A percentile compares a stretch with the other conserved stretches of the same genome.
phyloP scores from a whole-genome alignment of 2,888 invertebrate species.

The Hyppa rectilinea region DNA sequence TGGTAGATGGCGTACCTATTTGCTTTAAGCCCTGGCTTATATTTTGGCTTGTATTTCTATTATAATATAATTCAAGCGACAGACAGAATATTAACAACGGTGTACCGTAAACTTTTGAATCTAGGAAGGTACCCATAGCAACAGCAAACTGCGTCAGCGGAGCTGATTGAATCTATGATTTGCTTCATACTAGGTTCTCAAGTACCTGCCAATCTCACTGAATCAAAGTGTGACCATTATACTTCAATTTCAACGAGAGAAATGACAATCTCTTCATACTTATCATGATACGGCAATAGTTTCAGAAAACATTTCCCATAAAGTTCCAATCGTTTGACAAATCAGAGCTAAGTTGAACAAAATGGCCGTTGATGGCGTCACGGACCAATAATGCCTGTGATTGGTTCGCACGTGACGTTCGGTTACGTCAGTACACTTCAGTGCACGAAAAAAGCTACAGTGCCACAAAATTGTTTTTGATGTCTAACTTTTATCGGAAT shows the following conservation, averaged over 20 bases:
- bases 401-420: slow-evolving; percentile 78
- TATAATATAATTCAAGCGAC: neutral
- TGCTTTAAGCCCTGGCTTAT: no score
- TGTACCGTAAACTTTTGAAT: slow-evolving; percentile 4
- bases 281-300: slow-evolving; percentile 39
- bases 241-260: slow-evolving; percentile 45
- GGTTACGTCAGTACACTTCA: slow-evolving; percentile 68
- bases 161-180: slow-evolving; percentile 26
- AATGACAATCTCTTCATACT: slow-evolving; percentile 55
- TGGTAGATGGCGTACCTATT: no score
- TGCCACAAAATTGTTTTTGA: neutral
- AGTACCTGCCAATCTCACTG: slow-evolving; percentile 21
- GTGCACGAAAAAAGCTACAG: slow-evolving; percentile 53
- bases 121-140: neutral
- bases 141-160: neutral
- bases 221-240: slow-evolving; percentile 52
- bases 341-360: slow-evolving; percentile 70
- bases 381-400: slow-evolving; percentile 78
- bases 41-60: neutral
- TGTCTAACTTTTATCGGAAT: no score
- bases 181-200: neutral
- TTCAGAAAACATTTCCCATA: slow-evolving; percentile 59
- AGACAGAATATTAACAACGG: neutral
- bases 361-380: slow-evolving; percentile 81
- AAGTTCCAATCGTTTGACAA: slow-evolving; percentile 72